Evolutionary conservation across 2,113 vertebrate genomes (phyloP).

Genomic region (Megaceryle torquata): DNA sequence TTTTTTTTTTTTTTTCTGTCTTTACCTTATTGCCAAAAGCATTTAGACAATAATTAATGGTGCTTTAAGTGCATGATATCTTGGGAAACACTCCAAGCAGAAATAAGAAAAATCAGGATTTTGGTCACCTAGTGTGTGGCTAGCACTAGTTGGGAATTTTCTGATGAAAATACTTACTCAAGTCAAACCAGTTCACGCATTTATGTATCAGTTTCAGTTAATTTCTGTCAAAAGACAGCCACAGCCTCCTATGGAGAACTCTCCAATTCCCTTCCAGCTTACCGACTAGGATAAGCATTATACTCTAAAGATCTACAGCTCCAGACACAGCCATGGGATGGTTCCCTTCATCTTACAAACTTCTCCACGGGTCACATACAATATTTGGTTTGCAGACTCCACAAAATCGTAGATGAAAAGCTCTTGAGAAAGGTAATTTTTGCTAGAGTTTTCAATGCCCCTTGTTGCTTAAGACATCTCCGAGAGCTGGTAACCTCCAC

Average conservation of each 20-base stretch:
- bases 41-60: constrained; percentile 74
- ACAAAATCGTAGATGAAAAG: neutral
- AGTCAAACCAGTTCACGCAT: neutral
- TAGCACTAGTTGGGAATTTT: neutral
- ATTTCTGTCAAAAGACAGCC: neutral
- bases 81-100: neutral
- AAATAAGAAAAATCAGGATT: neutral
- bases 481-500: neutral
- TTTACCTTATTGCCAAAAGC: constrained; percentile 55
- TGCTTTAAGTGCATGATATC: constrained; percentile 60
- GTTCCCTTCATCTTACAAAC: neutral
- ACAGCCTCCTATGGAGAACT: neutral
- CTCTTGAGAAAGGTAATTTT: neutral
- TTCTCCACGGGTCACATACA: neutral
- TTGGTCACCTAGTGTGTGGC: neutral
- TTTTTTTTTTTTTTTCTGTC: constrained; percentile 40
- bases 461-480: neutral
- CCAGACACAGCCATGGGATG: neutral
- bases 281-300: neutral
- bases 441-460: neutral
- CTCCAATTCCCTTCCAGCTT: neutral
- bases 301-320: neutral
- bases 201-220: neutral
- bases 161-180: neutral
- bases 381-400: neutral